Conservation (phyloP, 2,888 invertebrate species). For the Lasioglossum pauxillum region DNA sequence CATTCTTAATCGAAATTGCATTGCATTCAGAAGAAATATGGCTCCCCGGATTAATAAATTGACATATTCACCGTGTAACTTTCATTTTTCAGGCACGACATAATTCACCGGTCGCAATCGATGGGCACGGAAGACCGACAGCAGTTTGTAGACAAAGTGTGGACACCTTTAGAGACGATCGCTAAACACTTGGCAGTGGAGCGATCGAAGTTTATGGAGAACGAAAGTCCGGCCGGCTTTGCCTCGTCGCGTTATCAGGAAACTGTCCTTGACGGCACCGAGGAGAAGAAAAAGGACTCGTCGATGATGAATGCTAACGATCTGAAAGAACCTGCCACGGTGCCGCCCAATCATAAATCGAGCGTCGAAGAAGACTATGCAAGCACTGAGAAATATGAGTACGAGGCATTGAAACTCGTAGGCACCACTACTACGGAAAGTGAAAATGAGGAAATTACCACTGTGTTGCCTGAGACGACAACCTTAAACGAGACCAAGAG, state of each 20-base stretch:
- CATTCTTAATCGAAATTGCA: neutral
- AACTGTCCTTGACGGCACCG: constrained; percentile 45
- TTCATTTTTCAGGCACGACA: constrained; percentile 73
- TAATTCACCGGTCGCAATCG: constrained; percentile 73
- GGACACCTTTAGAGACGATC: constrained; percentile 77
- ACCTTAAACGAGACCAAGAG: constrained; percentile 30
- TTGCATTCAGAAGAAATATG: neutral
- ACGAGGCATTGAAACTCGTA: constrained; percentile 58
- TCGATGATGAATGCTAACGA: neutral
- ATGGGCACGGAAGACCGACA: constrained; percentile 71
- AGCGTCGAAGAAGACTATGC: constrained; percentile 60
- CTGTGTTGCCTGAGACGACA: constrained; percentile 21
- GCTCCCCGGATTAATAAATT: neutral
- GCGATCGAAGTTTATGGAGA: constrained; percentile 61
- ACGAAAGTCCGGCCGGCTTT: constrained; percentile 45
- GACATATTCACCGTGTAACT: neutral
- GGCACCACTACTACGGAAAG: constrained; percentile 53
- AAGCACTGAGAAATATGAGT: constrained; percentile 61
- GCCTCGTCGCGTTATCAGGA: constrained; percentile 69
- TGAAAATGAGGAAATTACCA: constrained; percentile 38
- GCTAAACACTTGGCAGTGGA: constrained; percentile 79
- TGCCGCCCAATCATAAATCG: constrained; percentile 57
- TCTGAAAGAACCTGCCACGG: neutral
- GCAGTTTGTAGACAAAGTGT: constrained; percentile 73
- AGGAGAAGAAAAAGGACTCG: constrained; percentile 6